These are phyloP conservation scores for Cataglyphis cursor DNA, from an alignment of 2,888 invertebrate species.

Conservation along the genomic window DNA sequence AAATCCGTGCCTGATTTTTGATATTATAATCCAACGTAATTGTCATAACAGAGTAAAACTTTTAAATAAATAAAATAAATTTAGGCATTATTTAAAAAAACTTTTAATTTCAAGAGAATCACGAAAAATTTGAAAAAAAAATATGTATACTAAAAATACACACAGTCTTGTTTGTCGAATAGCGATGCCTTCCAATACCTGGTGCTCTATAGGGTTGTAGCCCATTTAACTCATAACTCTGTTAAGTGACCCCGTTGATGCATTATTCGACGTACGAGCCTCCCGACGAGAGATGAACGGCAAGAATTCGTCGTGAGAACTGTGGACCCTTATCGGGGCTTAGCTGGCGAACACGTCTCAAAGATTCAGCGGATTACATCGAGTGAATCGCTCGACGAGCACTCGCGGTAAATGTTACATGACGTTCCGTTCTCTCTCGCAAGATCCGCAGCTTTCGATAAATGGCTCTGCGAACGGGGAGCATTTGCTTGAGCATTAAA, in stretches of 20 bases:
- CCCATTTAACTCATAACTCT: constrained; percentile 21
- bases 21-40: background rate
- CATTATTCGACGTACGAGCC: constrained; percentile 51
- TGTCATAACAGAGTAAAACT: background rate
- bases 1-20: background rate
- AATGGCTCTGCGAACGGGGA: constrained; percentile 52
- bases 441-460: constrained; percentile 55
- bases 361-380: constrained; percentile 63
- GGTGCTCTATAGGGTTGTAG: background rate
- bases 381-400: constrained; percentile 57
- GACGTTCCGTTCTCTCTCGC: constrained; percentile 55
- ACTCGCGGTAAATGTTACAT: constrained; percentile 56
- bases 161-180: background rate
- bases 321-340: constrained; percentile 53
- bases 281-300: constrained; percentile 35
- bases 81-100: background rate
- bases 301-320: constrained; percentile 57
- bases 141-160: background rate
- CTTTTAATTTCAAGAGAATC: background rate
- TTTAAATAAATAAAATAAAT: background rate
- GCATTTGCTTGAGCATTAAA: constrained; percentile 53
- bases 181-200: background rate
- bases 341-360: constrained; percentile 53
- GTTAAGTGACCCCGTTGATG: constrained; percentile 33
- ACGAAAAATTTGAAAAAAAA: background rate